These are phyloP conservation scores for Odobenus rosmarus DNA, from an alignment of 2,113 vertebrate species.

Conservation along the genomic window DNA sequence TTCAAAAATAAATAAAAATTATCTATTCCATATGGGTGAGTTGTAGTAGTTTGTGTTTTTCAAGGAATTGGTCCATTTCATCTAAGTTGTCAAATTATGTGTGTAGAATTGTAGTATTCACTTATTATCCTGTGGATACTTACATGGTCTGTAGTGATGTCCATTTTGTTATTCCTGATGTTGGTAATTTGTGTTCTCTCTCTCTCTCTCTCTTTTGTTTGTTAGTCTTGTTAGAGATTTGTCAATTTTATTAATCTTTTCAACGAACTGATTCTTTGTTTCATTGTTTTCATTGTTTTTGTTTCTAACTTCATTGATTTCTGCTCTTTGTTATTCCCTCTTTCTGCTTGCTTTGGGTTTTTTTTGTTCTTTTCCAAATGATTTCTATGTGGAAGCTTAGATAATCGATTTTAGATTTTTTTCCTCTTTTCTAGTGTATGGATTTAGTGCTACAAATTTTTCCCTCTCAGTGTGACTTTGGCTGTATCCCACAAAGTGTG, in stretches of 20 bases:
- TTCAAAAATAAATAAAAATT: not conserved
- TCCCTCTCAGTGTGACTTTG: not conserved
- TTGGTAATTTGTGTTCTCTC: not conserved
- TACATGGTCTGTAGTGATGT: not conserved
- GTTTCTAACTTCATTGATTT: constrained; percentile 2
- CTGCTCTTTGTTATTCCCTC: constrained; percentile 11
- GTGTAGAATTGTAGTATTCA: not conserved
- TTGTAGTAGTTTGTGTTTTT: constrained; percentile 2
- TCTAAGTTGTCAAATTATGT: not conserved
- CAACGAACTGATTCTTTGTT: not conserved
- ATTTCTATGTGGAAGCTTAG: not conserved
- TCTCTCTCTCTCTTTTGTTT: not conserved
- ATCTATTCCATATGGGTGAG: not conserved
- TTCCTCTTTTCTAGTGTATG: not conserved
- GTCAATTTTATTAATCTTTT: not conserved
- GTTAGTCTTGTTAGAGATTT: not conserved
- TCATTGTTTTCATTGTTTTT: not conserved
- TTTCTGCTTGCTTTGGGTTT: not conserved
- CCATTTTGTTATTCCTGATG: not conserved
- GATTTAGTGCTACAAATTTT: not conserved
- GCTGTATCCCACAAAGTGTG: not conserved
- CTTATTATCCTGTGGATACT: not conserved
- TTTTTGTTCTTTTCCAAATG: not conserved
- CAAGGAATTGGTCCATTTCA: not conserved
- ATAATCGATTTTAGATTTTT: not conserved